A percentile compares a stretch with the other conserved stretches of the same genome.
Evolutionary conservation across 2,888 invertebrate species (phyloP).

Genomic region (Limnephilus lunatus): DNA sequence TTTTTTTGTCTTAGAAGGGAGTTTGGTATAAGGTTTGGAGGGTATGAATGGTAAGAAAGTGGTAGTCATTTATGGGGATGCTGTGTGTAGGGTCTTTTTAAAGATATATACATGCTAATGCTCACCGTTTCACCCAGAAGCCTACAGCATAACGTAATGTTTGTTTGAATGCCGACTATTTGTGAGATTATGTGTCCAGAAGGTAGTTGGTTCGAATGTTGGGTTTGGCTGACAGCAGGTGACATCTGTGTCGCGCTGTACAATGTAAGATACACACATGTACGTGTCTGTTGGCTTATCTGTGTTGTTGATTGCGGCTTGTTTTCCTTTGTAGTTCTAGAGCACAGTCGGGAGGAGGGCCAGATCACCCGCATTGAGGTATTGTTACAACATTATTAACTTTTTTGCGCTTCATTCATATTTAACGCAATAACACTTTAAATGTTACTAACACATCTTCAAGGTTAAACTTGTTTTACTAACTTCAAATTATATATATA

Average conservation of each 20-base stretch:
- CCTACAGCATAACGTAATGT: not conserved
- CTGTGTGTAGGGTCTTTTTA: no score
- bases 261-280: not conserved
- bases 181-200: not conserved
- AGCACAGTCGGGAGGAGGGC: constrained; percentile 79
- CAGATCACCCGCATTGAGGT: constrained; percentile 79
- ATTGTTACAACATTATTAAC: constrained; percentile 64
- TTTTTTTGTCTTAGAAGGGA: no score
- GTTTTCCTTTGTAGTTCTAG: constrained; percentile 73
- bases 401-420: not conserved
- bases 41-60: no score
- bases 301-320: constrained; percentile 65
- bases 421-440: not conserved
- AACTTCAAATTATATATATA: no score
- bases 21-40: no score
- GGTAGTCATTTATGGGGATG: no score
- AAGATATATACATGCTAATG: no score
- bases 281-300: constrained; percentile 33
- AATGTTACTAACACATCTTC: not conserved
- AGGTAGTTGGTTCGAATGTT: not conserved
- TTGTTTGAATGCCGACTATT: not conserved
- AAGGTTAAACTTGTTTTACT: no score
- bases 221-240: not conserved
- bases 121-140: no score
- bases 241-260: not conserved